Base-by-base conservation (phyloP, 1,140 invertebrate genomes). In the Atta cephalotes region DNA sequence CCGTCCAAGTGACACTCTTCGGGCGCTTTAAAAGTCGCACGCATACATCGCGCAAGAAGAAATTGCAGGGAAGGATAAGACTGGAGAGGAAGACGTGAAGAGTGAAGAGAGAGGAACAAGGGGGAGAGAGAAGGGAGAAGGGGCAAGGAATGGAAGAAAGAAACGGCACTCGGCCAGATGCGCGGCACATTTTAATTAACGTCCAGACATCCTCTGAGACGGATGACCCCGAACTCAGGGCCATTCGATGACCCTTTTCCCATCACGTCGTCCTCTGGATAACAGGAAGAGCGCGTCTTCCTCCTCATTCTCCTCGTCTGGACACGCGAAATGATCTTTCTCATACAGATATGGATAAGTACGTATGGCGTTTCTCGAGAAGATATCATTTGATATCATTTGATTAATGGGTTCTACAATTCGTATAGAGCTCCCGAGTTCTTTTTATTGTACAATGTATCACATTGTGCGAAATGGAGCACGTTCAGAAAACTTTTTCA, bases 141-240 rank as follows among this genome's bases (percentile, higher is more conserved):
- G 71, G 31, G n/a, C 31, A 35, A 35, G 25, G 62, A 77, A 77
- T 49, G 71, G 88, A 86, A 87, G 89, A 90, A 91, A 89, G 87
- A 87, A 87, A 81, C 81, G 90, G 89, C 86, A 89, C 88, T 85
- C 84, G 89, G 87, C 89, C 93, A 94, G 92, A 94, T 94, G 93
- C 91, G 87, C 88, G 92, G 92, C 93, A 94, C 93, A 94, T 95
- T 95, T 94, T 94, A 94, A 95, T 95, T 94, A 93, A 93, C 92
- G 82, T 88, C 90, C 93, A 93, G 93, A 94, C 93, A 94, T 94
- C 92, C 93, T 93, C 89, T 91, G 92, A 94, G 93, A 94, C 92
- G 91, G 88, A 92, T 94, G 91, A 94, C 93, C 93, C 92, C 92
- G 92, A 87, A 84, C 91, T 93, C 93, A 93, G 91, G 92, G 92